Evolutionary conservation across 2,797 vertebrate genomes (phyloP), one percentile per base, ranked within the genome.

Genomic region (Tapirus indicus): DNA sequence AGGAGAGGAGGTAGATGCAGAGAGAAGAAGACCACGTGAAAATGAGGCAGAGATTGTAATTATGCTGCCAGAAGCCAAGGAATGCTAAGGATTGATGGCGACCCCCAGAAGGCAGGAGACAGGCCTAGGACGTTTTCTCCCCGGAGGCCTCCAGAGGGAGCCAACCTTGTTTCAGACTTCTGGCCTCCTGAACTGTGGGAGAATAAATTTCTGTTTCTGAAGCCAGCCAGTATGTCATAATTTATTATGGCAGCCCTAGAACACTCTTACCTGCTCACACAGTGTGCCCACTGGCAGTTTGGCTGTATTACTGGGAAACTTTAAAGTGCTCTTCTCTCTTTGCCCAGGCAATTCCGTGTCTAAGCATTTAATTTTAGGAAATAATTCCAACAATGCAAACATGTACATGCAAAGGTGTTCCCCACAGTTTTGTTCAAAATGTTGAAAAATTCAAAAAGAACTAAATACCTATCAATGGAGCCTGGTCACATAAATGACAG

Each of bases 271-370:
- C 38, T 4, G 25, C 35, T 88, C 29, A 23, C 35, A 29, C 10
- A 21, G 21, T 0, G 17, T 52, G 35, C 49, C 35, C 23, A 1
- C 13, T 3, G 71, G 38, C 12, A 1, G 4, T 17, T 17, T 21
- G 78, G 20, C 38, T 32, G 3, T 7, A 1, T 52, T 2, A n/a
- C 20, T 6, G 29, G 41, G 49, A 64, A 71, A 21, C 29, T 72
- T 58, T 68, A 32, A 56, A 41, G 74, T 54, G 5, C 38, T 9
- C 38, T 8, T 91, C 44, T 13, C 44, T 69, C n/a, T 74, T 74
- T 74, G 79, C 78, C 78, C 21, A 23, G 18, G 66, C 14, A 32
- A 35, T 58, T 52, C 58, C 38, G 0, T 0, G 11, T 64, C 32
- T 41, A 38, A 86, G 25, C 47, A 32, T 47, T 47, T 27, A 44